Conservation (phyloP, 2,888 invertebrate genomes). For the Sturmia bella region DNA sequence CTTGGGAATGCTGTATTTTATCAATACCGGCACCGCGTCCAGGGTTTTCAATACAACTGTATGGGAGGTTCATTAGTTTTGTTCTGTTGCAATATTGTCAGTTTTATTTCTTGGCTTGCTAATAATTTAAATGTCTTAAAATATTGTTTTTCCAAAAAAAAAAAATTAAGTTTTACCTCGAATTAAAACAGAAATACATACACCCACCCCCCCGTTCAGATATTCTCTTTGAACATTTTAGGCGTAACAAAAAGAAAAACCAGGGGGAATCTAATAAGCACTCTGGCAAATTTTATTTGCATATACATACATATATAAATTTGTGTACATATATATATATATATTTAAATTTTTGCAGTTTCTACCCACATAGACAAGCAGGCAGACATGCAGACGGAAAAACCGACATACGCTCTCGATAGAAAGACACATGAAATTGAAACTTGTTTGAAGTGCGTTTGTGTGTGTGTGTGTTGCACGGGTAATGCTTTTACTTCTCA, state of each 20-base stretch:
- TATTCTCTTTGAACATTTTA: too few species aligned
- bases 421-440: slow-evolving; percentile 3
- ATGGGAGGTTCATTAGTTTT: too few species aligned
- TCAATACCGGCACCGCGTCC: too few species aligned
- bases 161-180: too few species aligned
- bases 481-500: slow-evolving; percentile 6
- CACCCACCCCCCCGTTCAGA: too few species aligned
- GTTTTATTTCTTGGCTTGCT: too few species aligned
- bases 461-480: neutral
- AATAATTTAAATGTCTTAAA: too few species aligned
- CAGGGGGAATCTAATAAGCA: neutral
- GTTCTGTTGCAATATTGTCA: too few species aligned
- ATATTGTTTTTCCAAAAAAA: too few species aligned
- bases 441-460: slow-evolving; percentile 8
- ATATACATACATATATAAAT: slow-evolving; percentile 6
- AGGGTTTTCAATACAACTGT: too few species aligned
- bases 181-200: too few species aligned
- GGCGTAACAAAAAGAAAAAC: neutral
- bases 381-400: slow-evolving; percentile 16
- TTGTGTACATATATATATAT: neutral
- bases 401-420: neutral
- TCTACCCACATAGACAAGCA: slow-evolving; percentile 34
- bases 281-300: slow-evolving; percentile 21
- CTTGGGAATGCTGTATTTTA: too few species aligned
- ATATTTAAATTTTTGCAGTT: slow-evolving; percentile 2